phyloP scores from a whole-genome alignment of 2,113 vertebrate genomes.

The Dasypus novemcinctus region DNA sequence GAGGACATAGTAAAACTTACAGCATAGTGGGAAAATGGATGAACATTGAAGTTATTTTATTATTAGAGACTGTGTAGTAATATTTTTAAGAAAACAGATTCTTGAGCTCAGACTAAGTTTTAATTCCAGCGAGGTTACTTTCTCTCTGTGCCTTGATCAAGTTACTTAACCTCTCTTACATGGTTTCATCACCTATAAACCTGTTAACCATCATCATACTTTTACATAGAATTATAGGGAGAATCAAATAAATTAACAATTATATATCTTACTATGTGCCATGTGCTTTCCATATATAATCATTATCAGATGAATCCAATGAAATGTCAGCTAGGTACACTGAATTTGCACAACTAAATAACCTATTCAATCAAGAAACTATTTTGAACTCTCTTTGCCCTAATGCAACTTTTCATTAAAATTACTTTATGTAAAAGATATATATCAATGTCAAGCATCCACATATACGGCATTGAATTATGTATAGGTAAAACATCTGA shows the following conservation, averaged over 20 bases:
- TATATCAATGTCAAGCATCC: neutral
- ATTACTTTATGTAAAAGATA: neutral
- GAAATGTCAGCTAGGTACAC: neutral
- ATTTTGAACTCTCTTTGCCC: conserved; percentile 67
- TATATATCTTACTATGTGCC: neutral
- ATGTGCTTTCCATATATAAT: neutral
- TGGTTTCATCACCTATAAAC: neutral
- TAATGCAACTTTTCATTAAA: conserved; percentile 63
- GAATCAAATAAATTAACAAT: neutral
- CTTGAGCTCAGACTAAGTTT: neutral
- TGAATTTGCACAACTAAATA: conserved; percentile 51
- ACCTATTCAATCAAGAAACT: conserved; percentile 65
- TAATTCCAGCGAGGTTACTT: neutral
- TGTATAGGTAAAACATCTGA: neutral
- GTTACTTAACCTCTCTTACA: neutral
- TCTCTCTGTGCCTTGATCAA: neutral
- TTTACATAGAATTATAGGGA: neutral
- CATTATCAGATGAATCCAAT: neutral
- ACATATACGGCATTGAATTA: neutral
- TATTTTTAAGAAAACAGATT: neutral
- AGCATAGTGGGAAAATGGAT: neutral
- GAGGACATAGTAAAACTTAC: neutral
- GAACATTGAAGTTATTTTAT: neutral
- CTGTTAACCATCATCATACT: neutral
- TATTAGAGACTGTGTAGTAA: neutral